Percentiles rank a stretch among this genome's conserved stretches.
phyloP scores from a whole-genome alignment of 2,113 vertebrate genomes.

The Xiphophorus maculatus region DNA sequence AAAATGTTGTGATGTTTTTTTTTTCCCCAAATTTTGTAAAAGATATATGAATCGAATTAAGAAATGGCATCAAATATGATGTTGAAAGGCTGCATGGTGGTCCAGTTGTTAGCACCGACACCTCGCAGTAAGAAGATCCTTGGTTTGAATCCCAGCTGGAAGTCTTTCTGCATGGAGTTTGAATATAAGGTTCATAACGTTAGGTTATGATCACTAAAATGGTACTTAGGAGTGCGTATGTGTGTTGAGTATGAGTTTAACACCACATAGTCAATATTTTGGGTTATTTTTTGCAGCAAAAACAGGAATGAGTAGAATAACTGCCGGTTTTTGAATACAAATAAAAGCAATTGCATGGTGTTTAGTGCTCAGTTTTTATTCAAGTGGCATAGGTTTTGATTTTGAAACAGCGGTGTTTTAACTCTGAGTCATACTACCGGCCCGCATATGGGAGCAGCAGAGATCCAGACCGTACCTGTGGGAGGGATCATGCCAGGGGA shows the following conservation, averaged over 20 bases:
- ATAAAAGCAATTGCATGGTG: too few relatives aligned
- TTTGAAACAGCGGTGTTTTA: background rate
- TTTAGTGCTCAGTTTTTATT: background rate
- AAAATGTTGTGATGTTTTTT: too few relatives aligned
- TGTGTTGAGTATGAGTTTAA: too few relatives aligned
- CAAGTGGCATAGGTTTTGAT: background rate
- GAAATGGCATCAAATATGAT: background rate
- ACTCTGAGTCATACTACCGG: background rate
- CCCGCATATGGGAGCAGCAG: background rate
- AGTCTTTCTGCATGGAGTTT: background rate
- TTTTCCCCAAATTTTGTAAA: too few relatives aligned
- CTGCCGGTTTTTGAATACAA: too few relatives aligned
- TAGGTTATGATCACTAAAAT: too few relatives aligned
- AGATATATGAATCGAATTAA: too few relatives aligned
- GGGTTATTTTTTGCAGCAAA: too few relatives aligned
- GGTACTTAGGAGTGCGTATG: too few relatives aligned
- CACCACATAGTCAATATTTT: too few relatives aligned
- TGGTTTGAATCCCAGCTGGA: background rate
- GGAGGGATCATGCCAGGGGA: conserved; percentile 98
- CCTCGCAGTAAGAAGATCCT: background rate
- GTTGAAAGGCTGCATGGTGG: background rate
- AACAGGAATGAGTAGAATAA: too few relatives aligned
- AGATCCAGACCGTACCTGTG: conserved; percentile 85
- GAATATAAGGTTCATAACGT: background rate
- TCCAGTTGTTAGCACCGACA: background rate